Conservation (phyloP, 2,888 invertebrate genomes). For the Papilio protenor region DNA sequence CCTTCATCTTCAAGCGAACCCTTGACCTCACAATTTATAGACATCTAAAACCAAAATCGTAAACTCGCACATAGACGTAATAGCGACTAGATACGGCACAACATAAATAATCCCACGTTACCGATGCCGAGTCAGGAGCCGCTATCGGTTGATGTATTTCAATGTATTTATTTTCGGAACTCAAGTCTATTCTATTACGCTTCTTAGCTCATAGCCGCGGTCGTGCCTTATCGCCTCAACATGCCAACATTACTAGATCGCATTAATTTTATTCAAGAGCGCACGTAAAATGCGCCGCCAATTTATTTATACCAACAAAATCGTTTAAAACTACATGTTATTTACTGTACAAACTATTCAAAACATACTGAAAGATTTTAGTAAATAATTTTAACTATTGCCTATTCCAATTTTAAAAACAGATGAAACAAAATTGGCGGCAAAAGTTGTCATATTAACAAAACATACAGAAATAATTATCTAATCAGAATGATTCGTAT, state of each 20-base stretch:
- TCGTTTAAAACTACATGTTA: neutral
- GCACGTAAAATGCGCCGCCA: neutral
- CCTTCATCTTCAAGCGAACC: constrained; percentile 2
- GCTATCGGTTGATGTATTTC: constrained; percentile 69
- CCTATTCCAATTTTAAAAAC: neutral
- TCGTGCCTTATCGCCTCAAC: constrained; percentile 36
- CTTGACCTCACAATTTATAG: neutral
- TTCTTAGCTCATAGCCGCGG: constrained; percentile 56
- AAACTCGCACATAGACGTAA: constrained; percentile 1
- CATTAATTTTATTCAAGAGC: constrained; percentile 29
- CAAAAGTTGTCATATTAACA: neutral
- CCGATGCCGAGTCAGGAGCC: constrained; percentile 57
- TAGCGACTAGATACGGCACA: constrained; percentile 36
- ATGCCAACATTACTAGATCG: constrained; percentile 29
- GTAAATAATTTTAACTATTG: neutral
- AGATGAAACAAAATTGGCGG: constrained; percentile 3
- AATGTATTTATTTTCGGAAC: constrained; percentile 65
- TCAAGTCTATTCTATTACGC: constrained; percentile 66
- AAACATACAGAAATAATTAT: neutral
- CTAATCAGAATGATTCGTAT: neutral
- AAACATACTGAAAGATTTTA: neutral
- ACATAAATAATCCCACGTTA: constrained; percentile 54
- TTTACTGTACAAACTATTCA: neutral
- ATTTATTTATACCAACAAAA: neutral
- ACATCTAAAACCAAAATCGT: constrained; percentile 1